These are phyloP conservation scores for Antennarius striatus DNA, from an alignment of 2,113 vertebrate species.

Conservation along the genomic window DNA sequence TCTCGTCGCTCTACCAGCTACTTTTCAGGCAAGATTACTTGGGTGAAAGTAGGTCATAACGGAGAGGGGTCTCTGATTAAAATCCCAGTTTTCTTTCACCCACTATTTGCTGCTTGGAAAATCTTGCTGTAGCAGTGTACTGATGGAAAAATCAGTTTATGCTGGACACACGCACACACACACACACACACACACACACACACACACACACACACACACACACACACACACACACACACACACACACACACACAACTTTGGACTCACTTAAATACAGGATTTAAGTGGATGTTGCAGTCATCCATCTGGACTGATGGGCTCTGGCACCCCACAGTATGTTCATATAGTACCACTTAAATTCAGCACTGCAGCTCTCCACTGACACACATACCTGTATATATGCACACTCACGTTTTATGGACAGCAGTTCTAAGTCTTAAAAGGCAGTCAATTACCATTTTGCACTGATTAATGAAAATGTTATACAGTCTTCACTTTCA, in stretches of 20 bases:
- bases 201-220: background rate
- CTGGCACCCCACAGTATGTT: conserved; percentile 55
- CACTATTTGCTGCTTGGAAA: conserved; percentile 58
- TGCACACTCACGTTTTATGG: background rate
- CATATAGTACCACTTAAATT: conserved; percentile 71
- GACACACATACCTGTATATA: background rate
- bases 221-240: conserved; percentile 24
- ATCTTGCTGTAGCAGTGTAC: conserved; percentile 37
- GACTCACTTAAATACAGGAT: background rate
- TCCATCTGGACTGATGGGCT: conserved; percentile 59
- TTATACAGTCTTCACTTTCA: conserved; percentile 5
- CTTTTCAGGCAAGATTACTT: conserved; percentile 56
- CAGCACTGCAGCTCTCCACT: conserved; percentile 38
- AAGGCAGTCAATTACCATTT: conserved; percentile 32
- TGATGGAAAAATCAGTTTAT: conserved; percentile 56
- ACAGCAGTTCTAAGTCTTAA: conserved; percentile 22
- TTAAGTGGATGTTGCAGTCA: conserved; percentile 51
- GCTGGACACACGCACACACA: conserved; percentile 24
- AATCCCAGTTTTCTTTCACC: conserved; percentile 54
- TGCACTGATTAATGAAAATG: conserved; percentile 3
- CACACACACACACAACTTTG: too few species aligned
- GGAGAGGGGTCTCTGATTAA: conserved; percentile 43
- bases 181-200: conserved; percentile 24
- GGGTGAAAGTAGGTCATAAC: conserved; percentile 70
- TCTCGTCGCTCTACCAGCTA: conserved; percentile 44